phyloP scores from a whole-genome alignment of 2,888 invertebrate species.

The Strigamia crassipes region DNA sequence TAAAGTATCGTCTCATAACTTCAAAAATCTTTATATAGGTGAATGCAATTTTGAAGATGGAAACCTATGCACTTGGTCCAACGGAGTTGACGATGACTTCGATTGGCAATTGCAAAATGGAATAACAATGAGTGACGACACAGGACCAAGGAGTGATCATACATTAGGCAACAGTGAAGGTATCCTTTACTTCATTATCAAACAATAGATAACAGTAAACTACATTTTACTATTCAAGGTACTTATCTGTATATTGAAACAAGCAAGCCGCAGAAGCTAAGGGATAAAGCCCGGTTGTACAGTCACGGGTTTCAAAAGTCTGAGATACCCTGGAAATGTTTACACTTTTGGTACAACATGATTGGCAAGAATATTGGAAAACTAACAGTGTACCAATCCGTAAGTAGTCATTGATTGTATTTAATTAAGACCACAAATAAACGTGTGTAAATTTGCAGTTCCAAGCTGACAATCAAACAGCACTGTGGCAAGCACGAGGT shows the following conservation, averaged over 20 bases:
- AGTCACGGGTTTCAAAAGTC: not conserved
- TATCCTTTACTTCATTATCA: not conserved
- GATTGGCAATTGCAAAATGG: conserved; percentile 33
- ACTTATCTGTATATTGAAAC: not conserved
- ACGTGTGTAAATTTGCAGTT: not conserved
- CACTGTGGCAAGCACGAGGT: not conserved
- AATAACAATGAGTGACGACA: not conserved
- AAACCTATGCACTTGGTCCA: not conserved
- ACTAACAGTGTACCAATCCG: not conserved
- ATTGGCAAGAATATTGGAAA: not conserved
- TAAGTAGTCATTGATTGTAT: not conserved
- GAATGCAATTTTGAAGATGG: conserved; percentile 29
- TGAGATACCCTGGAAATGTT: not conserved
- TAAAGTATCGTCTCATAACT: no score
- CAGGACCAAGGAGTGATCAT: not conserved
- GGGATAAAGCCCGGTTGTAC: not conserved
- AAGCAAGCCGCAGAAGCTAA: not conserved
- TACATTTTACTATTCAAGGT: not conserved
- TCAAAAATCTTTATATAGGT: not conserved
- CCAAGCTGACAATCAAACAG: no score
- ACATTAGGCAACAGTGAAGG: not conserved
- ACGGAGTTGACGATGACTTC: not conserved
- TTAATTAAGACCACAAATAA: not conserved
- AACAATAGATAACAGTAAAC: no score
- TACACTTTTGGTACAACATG: conserved; percentile 33